Evolutionary conservation across 2,797 vertebrate species (phyloP).

Genomic region (Enteromius anoplus): DNA sequence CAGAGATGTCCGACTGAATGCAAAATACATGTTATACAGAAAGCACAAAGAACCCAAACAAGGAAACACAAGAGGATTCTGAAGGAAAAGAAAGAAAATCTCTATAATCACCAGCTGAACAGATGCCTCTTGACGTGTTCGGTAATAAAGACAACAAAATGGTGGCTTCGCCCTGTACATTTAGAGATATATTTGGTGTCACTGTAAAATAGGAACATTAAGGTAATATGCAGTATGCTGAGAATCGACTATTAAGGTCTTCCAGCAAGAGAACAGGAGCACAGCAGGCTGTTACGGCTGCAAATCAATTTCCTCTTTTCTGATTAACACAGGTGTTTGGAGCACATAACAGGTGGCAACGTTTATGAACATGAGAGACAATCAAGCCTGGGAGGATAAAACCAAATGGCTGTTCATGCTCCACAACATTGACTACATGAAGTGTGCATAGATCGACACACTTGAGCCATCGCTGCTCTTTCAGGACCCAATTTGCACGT

Average conservation of each 20-base stretch:
- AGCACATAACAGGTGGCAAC: slow-evolving; percentile 66
- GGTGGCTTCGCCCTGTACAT: neutral
- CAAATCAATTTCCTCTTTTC: slow-evolving; percentile 65
- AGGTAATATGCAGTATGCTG: slow-evolving; percentile 39
- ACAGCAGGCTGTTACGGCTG: slow-evolving; percentile 60
- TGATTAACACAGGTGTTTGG: slow-evolving; percentile 71
- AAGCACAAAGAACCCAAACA: slow-evolving; percentile 1
- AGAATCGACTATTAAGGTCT: slow-evolving; percentile 37
- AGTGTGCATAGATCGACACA: slow-evolving; percentile 56
- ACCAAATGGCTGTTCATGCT: slow-evolving; percentile 68
- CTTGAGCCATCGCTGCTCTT: slow-evolving; percentile 14
- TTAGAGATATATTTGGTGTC: slow-evolving; percentile 46
- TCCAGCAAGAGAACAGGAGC: slow-evolving; percentile 40
- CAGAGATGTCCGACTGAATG: slow-evolving; percentile 31
- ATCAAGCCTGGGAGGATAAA: slow-evolving; percentile 74
- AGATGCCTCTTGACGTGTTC: slow-evolving; percentile 12
- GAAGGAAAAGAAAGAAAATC: slow-evolving; percentile 7
- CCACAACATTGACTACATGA: slow-evolving; percentile 67
- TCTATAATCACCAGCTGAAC: slow-evolving; percentile 16
- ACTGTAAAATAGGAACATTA: slow-evolving; percentile 42
- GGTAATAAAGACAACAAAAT: slow-evolving; percentile 8
- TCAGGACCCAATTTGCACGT: slow-evolving; percentile 8
- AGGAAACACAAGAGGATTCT: neutral
- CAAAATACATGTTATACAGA: neutral
- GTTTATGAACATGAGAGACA: slow-evolving; percentile 72